Evolutionary conservation across 2,888 invertebrate genomes (phyloP).

Genomic region (Diaprepes abbreviatus): DNA sequence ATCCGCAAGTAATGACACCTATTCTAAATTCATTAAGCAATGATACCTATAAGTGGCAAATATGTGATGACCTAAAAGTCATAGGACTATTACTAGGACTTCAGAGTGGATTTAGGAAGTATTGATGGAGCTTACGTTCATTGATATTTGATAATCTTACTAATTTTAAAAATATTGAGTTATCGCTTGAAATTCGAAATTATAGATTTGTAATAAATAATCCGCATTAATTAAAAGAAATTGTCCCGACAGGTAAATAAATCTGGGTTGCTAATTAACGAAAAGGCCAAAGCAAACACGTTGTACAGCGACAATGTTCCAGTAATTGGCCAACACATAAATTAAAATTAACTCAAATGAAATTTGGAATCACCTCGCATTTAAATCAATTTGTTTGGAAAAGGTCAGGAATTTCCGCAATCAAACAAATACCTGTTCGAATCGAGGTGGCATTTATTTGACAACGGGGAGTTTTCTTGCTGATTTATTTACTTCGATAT

Average conservation of each 20-base stretch:
- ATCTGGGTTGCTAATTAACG: constrained; percentile 9
- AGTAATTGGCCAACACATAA: not conserved
- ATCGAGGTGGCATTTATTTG: constrained; percentile 15
- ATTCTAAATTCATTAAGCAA: no score
- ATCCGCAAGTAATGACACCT: no score
- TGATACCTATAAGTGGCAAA: no score
- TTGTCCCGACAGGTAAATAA: not conserved
- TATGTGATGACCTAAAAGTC: no score
- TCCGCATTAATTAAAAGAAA: not conserved
- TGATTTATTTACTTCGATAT: not conserved
- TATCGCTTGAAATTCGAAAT: no score
- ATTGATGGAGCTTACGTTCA: no score
- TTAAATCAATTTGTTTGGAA: constrained; percentile 23
- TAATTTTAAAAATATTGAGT: no score
- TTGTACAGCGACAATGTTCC: not conserved
- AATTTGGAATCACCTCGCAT: constrained; percentile 10
- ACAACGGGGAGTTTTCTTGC: constrained; percentile 9
- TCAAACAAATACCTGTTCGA: constrained; percentile 13
- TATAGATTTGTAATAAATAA: no score
- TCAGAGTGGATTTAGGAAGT: no score
- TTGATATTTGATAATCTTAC: no score
- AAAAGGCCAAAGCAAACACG: constrained; percentile 1
- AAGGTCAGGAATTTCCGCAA: constrained; percentile 25
- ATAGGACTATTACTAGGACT: no score
- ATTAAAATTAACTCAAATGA: constrained; percentile 14